Conservation (phyloP, 2,113 vertebrate species). For the Natator depressus region DNA sequence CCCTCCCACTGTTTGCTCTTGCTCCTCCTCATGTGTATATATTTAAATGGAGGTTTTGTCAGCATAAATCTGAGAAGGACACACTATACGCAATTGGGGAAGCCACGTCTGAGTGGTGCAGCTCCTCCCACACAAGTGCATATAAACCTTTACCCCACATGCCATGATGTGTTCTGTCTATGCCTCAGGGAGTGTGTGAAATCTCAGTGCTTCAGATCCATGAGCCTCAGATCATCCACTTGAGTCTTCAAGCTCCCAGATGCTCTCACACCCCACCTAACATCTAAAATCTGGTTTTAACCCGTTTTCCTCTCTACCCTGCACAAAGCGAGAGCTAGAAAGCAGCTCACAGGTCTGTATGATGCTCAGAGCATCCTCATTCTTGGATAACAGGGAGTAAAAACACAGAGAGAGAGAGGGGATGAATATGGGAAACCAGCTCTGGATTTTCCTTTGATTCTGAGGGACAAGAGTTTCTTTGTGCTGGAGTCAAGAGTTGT, state of each 20-base stretch:
- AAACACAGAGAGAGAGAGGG: conserved; percentile 39
- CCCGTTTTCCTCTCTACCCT: background rate
- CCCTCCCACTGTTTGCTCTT: accelerated
- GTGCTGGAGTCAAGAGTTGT: conserved; percentile 46
- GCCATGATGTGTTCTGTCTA: background rate
- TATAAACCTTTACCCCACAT: background rate
- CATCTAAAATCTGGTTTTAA: background rate
- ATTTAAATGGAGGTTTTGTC: background rate
- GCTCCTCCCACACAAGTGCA: background rate
- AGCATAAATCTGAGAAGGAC: background rate
- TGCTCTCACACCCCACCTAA: background rate
- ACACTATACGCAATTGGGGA: background rate
- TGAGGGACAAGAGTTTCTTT: conserved; percentile 67
- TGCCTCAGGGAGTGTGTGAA: background rate
- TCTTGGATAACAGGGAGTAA: conserved; percentile 33
- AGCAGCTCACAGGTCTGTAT: background rate
- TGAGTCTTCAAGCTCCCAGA: background rate
- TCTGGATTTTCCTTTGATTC: conserved; percentile 42
- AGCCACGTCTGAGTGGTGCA: background rate
- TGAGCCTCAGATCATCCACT: background rate
- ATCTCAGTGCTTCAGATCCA: background rate
- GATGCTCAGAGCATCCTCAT: conserved; percentile 10
- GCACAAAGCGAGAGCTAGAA: background rate
- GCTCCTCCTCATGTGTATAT: no score
- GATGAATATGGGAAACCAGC: conserved; percentile 55